These are phyloP conservation scores for Pristionchus pacificus DNA, from an alignment of 1,140 invertebrate species.

Conservation along the genomic window DNA sequence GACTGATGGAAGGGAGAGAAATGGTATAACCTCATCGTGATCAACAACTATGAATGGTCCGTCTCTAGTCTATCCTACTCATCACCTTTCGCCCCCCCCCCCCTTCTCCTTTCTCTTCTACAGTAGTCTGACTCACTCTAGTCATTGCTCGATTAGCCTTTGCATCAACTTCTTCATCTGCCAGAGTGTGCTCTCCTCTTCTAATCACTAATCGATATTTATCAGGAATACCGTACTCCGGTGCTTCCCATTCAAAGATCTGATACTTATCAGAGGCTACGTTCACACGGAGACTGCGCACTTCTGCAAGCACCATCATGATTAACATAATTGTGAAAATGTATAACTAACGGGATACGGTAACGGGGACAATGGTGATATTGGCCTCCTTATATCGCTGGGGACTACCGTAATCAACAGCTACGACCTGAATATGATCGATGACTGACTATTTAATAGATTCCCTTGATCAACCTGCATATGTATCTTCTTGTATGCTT, in stretches of 20 bases:
- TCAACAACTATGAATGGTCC: no score
- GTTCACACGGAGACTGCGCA: constrained; percentile 32
- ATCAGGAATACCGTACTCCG: constrained; percentile 28
- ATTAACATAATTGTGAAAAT: not conserved
- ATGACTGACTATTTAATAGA: not conserved
- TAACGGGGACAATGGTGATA: constrained; percentile 33
- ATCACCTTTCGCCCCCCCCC: no score
- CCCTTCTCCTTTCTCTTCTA: no score
- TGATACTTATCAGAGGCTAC: constrained; percentile 33
- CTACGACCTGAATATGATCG: constrained; percentile 11
- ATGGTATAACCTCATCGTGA: no score
- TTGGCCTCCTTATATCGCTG: constrained; percentile 28
- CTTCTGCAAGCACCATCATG: constrained; percentile 23
- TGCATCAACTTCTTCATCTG: constrained; percentile 34
- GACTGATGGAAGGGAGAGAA: no score
- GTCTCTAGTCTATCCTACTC: no score
- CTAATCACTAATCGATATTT: constrained; percentile 24
- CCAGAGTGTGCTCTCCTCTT: constrained; percentile 18
- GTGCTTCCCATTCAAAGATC: constrained; percentile 37
- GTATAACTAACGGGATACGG: constrained; percentile 28
- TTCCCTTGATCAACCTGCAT: not conserved
- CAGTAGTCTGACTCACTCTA: not conserved
- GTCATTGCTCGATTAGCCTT: constrained; percentile 20
- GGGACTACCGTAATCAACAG: constrained; percentile 36
- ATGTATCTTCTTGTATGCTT: constrained; percentile 24